A percentile compares a stretch with the other conserved stretches of the same genome.
phyloP scores from a whole-genome alignment of 2,888 invertebrate species.

The Tetranychus truncatus region DNA sequence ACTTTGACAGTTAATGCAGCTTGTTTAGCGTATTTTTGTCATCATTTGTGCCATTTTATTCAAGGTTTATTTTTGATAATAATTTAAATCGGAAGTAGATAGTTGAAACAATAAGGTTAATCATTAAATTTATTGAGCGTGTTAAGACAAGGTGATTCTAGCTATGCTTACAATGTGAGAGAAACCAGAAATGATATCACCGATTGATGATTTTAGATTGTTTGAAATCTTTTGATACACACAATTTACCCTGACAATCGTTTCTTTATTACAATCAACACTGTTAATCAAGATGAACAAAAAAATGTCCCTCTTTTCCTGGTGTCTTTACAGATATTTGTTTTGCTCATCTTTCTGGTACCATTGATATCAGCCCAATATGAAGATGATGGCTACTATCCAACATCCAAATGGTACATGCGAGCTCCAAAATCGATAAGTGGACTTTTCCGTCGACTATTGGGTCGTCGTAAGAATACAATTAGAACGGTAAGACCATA shows the following conservation, averaged over 20 bases:
- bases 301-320: not conserved
- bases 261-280: too few relatives aligned
- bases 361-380: not conserved
- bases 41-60: not conserved
- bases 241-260: not conserved
- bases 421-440: constrained; percentile 5
- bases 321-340: not conserved
- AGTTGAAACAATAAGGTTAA: not conserved
- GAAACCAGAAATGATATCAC: too few relatives aligned
- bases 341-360: not conserved
- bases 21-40: too few relatives aligned
- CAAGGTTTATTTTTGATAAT: not conserved
- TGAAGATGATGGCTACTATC: not conserved
- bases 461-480: constrained; percentile 9
- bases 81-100: not conserved
- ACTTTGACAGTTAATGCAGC: too few relatives aligned
- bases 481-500: not conserved
- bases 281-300: too few relatives aligned
- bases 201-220: too few relatives aligned
- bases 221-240: not conserved
- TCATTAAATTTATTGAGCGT: not conserved
- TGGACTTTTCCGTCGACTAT: not conserved
- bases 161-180: too few relatives aligned
- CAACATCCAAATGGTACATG: not conserved
- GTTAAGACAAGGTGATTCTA: not conserved